These are phyloP conservation scores for Andrena dorsata DNA, from an alignment of 2,888 invertebrate genomes.

Conservation along the genomic window DNA sequence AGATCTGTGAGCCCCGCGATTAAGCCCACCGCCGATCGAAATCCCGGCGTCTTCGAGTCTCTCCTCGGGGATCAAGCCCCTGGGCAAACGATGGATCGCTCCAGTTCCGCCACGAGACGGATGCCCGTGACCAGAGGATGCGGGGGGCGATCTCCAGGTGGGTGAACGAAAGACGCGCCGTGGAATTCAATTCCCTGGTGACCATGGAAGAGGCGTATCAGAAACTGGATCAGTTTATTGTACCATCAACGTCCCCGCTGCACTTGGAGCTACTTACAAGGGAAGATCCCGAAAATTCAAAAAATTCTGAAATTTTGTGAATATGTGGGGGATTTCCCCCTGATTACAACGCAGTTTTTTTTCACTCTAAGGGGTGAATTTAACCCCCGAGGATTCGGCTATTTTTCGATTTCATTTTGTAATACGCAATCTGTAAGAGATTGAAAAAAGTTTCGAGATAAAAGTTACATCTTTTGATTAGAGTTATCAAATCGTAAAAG, in stretches of 20 bases:
- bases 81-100: conserved; percentile 30
- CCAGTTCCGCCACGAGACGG: not conserved
- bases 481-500: no score
- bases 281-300: no score
- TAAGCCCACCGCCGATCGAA: conserved; percentile 58
- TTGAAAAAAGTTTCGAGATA: no score
- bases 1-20: conserved; percentile 56
- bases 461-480: no score
- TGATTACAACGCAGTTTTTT: no score
- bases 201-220: not conserved
- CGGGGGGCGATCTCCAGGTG: not conserved
- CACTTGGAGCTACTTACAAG: conserved; percentile 52
- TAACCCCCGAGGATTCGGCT: no score
- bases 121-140: conserved; percentile 1
- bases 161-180: not conserved
- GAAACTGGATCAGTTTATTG: conserved; percentile 41
- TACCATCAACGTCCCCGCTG: conserved; percentile 21
- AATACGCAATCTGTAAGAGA: no score
- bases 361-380: no score
- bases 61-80: conserved; percentile 30
- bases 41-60: conserved; percentile 45
- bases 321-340: no score
- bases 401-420: no score
- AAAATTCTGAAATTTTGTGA: no score
- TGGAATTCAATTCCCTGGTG: not conserved